Evolutionary conservation across 2,113 vertebrate species (phyloP).

Genomic region (Aegithalos caudatus): DNA sequence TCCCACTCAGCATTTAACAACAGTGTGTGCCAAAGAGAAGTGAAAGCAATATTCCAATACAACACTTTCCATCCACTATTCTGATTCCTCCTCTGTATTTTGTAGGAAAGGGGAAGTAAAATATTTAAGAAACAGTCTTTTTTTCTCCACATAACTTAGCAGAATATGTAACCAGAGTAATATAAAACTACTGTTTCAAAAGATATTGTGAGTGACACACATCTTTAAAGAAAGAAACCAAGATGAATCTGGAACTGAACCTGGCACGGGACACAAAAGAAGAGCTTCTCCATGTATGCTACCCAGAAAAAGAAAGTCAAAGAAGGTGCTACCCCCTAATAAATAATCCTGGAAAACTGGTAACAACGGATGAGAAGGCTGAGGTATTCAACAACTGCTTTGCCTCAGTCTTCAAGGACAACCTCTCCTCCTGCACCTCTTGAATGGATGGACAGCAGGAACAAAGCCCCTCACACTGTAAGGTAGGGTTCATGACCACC

Average conservation of each 20-base stretch:
- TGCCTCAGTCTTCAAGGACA: neutral
- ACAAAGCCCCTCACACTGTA: neutral
- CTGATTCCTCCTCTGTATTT: neutral
- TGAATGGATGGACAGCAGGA: neutral
- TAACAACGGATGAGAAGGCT: neutral
- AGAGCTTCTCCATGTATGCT: fast-evolving
- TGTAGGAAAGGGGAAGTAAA: constrained; percentile 10
- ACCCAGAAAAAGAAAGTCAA: neutral
- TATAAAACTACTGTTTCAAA: neutral
- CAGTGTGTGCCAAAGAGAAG: neutral
- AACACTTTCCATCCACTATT: neutral
- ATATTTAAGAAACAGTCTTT: neutral
- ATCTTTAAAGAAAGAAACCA: neutral
- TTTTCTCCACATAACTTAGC: neutral
- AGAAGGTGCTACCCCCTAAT: neutral
- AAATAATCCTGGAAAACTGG: neutral
- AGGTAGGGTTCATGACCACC: fast-evolving
- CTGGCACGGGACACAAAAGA: neutral
- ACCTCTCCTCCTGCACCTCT: neutral
- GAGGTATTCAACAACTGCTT: neutral
- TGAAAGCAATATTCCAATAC: neutral
- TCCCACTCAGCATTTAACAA: neutral
- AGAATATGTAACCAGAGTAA: neutral
- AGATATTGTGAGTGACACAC: neutral
- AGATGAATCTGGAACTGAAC: neutral